phyloP scores from a whole-genome alignment of 2,797 vertebrate species.

The Peromyscus nudipes region DNA sequence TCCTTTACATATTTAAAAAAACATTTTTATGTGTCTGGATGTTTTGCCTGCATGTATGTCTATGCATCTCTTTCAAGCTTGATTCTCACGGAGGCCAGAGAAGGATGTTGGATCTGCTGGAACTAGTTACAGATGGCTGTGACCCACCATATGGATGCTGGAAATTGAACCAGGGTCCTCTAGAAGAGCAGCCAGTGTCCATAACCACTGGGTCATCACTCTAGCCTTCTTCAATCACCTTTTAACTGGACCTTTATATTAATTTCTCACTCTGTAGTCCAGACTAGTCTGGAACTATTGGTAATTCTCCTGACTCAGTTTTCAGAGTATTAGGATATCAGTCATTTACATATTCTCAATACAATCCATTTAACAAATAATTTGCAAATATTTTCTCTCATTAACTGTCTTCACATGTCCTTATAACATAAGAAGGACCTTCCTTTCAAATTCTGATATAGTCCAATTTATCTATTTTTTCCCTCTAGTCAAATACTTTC shows the following conservation, averaged over 20 bases:
- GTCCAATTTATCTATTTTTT: not conserved
- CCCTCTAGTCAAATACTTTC: not conserved
- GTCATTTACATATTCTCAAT: slow-evolving; percentile 13
- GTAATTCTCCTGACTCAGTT: too few relatives aligned
- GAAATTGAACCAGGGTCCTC: not conserved
- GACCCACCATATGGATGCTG: not conserved
- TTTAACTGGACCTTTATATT: not conserved
- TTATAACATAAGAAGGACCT: not conserved
- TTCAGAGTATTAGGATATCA: not conserved
- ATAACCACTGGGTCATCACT: not conserved
- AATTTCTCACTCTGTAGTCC: not conserved
- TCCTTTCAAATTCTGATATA: not conserved
- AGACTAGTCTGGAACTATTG: not conserved
- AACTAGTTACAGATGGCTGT: not conserved
- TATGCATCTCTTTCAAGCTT: not conserved
- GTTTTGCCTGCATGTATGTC: too few relatives aligned
- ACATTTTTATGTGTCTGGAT: not conserved
- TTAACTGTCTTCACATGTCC: slow-evolving; percentile 26
- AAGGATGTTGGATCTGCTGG: not conserved
- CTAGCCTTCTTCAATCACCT: not conserved
- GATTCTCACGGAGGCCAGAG: not conserved
- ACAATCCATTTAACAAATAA: not conserved
- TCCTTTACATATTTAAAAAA: not conserved
- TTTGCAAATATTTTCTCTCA: slow-evolving; percentile 28
- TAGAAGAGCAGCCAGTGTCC: not conserved